Base-by-base conservation (phyloP, 2,888 invertebrate genomes). In the Spicauda simplicius region DNA sequence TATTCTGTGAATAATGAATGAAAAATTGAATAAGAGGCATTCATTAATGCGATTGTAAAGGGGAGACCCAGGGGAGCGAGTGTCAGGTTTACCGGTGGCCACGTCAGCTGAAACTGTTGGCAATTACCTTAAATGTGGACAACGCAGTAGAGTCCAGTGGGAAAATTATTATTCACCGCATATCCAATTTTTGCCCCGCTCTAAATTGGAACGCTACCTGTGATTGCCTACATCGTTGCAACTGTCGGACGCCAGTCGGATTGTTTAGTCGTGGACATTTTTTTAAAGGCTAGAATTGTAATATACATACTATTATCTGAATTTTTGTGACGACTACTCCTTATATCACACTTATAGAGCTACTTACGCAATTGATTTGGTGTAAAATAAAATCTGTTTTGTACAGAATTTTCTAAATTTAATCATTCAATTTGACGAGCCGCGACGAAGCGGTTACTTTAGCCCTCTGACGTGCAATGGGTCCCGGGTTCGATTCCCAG, bases 71-170 rank as follows among this genome's bases (percentile, higher is more conserved):
- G 67, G 91, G 87, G 91, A 85, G 78, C 77, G 82, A 86, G 83
- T 87, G 92, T 90, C 91, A 90, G 90, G 85, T 86, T 85, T 84
- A 80, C 86, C 82, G 83, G 80, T 83, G 82, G 87, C 87, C 83
- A 88, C 86, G 91, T 90, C 91, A 91, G 90, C 89, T 80, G 85
- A 86, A 91, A 92, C 89, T 87, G 90, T 82, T 87, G 82, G 87
- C 90, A 92, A 93, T 93, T 92, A 93, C 88, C 90, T 90, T 91
- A 90, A 93, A 93, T 90, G 90, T 92, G 90, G 91, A 90, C 91
- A 92, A 89, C 90, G 84, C 87, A 86, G 84, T 85, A 80, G 81
- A 83, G 74, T 88, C 91, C 88, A 76, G 76, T 72, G 90, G 91
- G 93, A 89, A 85, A 87, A 90, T 90, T 88, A 90, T 88, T 90